A percentile compares a stretch with the other conserved stretches of the same genome.
These are phyloP conservation scores for Acanthochromis polyacanthus DNA, from an alignment of 2,113 vertebrate species.

Conservation along the genomic window DNA sequence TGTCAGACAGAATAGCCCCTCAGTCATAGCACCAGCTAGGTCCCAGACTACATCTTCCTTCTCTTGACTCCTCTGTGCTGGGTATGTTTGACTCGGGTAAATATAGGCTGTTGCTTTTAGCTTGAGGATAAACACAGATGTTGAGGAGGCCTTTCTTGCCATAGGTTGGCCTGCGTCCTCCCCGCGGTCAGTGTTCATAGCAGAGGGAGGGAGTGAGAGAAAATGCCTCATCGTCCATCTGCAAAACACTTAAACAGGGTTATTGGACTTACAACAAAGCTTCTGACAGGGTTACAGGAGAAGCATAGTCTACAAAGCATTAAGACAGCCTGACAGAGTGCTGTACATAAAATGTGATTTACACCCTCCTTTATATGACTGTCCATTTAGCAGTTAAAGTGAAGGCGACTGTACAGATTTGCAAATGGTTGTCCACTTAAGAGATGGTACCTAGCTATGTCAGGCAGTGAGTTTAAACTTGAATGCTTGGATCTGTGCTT, in stretches of 20 bases:
- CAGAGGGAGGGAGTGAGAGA: constrained; percentile 47
- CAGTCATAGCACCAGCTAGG: background rate
- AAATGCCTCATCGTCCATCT: constrained; percentile 34
- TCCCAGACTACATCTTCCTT: constrained; percentile 36
- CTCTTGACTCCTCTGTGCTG: constrained; percentile 49
- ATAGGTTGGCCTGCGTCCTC: constrained; percentile 71
- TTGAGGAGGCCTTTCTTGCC: constrained; percentile 80
- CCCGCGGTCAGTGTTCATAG: constrained; percentile 57
- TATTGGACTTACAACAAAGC: constrained; percentile 48
- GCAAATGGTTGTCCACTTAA: constrained; percentile 23
- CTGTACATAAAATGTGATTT: constrained; percentile 57
- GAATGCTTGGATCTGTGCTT: constrained; percentile 14
- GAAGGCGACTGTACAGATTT: constrained; percentile 20
- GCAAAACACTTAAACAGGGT: constrained; percentile 64
- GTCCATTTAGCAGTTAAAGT: constrained; percentile 40
- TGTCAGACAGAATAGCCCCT: constrained; percentile 14
- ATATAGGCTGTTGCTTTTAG: constrained; percentile 87
- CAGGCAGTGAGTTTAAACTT: constrained; percentile 14
- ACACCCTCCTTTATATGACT: constrained; percentile 5
- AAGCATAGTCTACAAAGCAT: constrained; percentile 35
- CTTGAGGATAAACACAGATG: constrained; percentile 87
- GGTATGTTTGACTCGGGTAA: constrained; percentile 83
- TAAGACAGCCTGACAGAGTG: constrained; percentile 43
- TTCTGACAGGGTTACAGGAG: constrained; percentile 37
- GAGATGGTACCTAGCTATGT: background rate